These are phyloP conservation scores for Hippoglossus hippoglossus DNA, from an alignment of 2,797 vertebrate species.

Conservation along the genomic window DNA sequence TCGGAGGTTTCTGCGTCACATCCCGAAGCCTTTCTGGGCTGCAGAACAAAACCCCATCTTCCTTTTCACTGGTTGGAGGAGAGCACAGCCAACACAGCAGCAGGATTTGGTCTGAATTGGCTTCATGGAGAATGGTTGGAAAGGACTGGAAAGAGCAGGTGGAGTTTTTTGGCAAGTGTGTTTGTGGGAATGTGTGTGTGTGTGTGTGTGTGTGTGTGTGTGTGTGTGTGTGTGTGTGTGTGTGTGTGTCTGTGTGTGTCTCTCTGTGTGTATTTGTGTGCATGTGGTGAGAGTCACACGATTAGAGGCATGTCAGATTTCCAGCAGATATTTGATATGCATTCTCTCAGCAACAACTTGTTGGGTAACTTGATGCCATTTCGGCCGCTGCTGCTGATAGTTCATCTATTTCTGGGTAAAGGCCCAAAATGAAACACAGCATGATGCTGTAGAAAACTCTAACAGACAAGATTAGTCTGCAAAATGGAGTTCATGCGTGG, in stretches of 20 bases:
- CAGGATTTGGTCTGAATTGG: conserved; percentile 45
- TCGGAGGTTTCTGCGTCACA: conserved; percentile 59
- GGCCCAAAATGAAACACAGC: conserved; percentile 46
- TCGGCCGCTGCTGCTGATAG: conserved; percentile 44
- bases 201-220: conserved; percentile 23
- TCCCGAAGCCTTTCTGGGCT: conserved; percentile 58
- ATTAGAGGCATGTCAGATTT: conserved; percentile 44
- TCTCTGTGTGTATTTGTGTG: conserved; percentile 18
- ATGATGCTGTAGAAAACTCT: conserved; percentile 45
- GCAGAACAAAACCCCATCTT: conserved; percentile 57
- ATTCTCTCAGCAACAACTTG: conserved; percentile 56
- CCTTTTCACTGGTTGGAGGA: conserved; percentile 49
- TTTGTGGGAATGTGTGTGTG: conserved; percentile 3
- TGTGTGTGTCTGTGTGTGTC: conserved; percentile 10
- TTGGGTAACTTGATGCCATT: conserved; percentile 57
- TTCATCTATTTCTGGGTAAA: conserved; percentile 56
- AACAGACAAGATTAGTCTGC: conserved; percentile 50
- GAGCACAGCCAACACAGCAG: conserved; percentile 52
- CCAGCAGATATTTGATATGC: conserved; percentile 56
- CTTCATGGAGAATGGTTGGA: conserved; percentile 57
- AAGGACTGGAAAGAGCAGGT: conserved; percentile 69
- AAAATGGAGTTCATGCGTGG: conserved; percentile 48
- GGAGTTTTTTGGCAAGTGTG: conserved; percentile 56
- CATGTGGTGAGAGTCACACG: conserved; percentile 24
- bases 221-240: conserved; percentile 13